Conservation (phyloP, 2,113 vertebrate genomes). For the Grammatotria lemairii region DNA sequence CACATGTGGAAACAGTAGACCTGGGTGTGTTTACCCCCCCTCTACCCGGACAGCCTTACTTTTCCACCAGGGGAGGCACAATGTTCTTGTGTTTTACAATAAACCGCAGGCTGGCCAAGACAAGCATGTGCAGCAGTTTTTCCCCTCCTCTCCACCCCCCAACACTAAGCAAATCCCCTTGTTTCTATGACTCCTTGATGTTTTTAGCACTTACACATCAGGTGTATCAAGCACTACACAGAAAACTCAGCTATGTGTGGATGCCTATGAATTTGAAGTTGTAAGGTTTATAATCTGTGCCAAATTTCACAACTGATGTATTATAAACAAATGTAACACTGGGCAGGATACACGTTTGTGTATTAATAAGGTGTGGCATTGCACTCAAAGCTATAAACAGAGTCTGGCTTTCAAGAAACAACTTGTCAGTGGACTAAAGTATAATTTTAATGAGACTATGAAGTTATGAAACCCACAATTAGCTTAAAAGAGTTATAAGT, state of each 20-base stretch:
- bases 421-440: neutral
- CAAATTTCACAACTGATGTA: neutral
- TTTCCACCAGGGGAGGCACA: conserved; percentile 27
- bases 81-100: conserved; percentile 21
- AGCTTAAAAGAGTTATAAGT: neutral
- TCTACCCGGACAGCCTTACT: neutral
- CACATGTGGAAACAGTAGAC: conserved; percentile 47
- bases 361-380: neutral
- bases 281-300: neutral
- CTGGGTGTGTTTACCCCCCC: neutral
- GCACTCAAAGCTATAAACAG: neutral
- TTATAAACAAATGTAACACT: neutral
- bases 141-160: neutral
- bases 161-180: neutral
- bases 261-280: neutral
- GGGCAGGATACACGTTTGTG: neutral
- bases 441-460: neutral
- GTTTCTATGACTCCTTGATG: conserved; percentile 29
- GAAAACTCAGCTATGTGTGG: neutral
- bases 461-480: neutral
- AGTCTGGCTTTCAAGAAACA: neutral
- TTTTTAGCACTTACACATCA: neutral
- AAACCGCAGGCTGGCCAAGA: conserved; percentile 4
- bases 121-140: neutral
- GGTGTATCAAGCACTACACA: neutral